phyloP scores from a whole-genome alignment of 1,140 invertebrate genomes.

The Sipha flava region DNA sequence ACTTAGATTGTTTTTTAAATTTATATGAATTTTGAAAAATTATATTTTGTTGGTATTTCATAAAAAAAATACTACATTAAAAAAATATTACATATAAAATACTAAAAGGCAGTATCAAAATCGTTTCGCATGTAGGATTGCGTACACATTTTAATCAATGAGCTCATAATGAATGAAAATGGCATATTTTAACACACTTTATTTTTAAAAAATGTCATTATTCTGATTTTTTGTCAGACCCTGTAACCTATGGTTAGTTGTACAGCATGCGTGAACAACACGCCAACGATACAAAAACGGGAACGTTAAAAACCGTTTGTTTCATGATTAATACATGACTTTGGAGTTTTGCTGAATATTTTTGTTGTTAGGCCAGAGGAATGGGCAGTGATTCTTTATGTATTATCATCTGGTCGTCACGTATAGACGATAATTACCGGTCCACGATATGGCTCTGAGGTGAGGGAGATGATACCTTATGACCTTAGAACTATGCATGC shows the following conservation, averaged over 20 bases:
- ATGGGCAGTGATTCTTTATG: constrained; percentile 5
- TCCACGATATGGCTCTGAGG: neutral
- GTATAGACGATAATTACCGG: constrained; percentile 27
- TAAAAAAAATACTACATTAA: neutral
- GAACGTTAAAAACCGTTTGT: constrained; percentile 25
- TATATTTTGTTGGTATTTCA: too few species aligned
- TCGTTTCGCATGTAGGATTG: neutral
- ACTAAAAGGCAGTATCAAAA: neutral
- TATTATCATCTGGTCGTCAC: constrained; percentile 27
- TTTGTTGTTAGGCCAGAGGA: neutral
- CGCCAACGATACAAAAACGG: neutral
- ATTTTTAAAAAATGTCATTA: neutral
- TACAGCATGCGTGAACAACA: neutral
- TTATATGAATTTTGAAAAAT: neutral
- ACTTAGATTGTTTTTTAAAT: neutral
- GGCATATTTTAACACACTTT: neutral
- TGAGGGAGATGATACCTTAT: neutral
- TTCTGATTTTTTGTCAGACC: neutral
- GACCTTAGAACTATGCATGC: neutral
- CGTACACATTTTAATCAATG: neutral
- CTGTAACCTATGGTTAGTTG: neutral
- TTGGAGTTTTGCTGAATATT: constrained; percentile 14
- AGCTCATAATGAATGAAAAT: neutral
- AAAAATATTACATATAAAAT: neutral
- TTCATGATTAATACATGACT: constrained; percentile 30